Conservation (phyloP, 2,888 invertebrate genomes). For the Dicranocentrus wangi region DNA sequence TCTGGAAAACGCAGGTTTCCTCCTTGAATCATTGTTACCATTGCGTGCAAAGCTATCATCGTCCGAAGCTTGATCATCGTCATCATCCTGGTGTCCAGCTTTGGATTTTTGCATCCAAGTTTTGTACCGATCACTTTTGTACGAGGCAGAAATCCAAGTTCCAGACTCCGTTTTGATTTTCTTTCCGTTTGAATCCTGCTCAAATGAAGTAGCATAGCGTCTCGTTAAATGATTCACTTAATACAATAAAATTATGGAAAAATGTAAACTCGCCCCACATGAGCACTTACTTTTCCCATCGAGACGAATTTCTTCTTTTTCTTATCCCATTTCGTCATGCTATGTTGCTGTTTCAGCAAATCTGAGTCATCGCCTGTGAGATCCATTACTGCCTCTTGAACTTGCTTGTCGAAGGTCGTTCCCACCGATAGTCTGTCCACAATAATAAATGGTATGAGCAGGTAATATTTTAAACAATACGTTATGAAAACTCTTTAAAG, state of each 20-base stretch:
- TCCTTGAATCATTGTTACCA: constrained; percentile 17
- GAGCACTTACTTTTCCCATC: constrained; percentile 76
- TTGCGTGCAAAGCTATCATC: constrained; percentile 39
- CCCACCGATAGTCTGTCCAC: constrained; percentile 82
- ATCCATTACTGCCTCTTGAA: constrained; percentile 86
- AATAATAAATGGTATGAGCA: too few relatives aligned
- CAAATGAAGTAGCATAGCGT: constrained; percentile 23
- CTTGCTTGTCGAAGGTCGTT: constrained; percentile 86
- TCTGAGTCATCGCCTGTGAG: constrained; percentile 87
- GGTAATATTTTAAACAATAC: too few relatives aligned
- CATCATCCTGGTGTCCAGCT: constrained; percentile 75
- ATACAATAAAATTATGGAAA: too few relatives aligned
- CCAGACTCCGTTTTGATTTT: constrained; percentile 97
- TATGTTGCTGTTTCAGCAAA: constrained; percentile 78
- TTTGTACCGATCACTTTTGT: constrained; percentile 91
- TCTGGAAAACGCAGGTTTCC: constrained; percentile 67
- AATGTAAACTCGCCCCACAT: background rate
- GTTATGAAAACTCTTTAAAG: too few relatives aligned
- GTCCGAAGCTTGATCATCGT: constrained; percentile 77
- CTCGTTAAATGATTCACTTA: too few relatives aligned
- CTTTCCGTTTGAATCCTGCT: constrained; percentile 79
- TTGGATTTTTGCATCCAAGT: constrained; percentile 89
- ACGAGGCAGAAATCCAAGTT: constrained; percentile 93
- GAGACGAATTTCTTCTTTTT: constrained; percentile 95
- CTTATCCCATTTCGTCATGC: constrained; percentile 88